Base-by-base conservation (phyloP, 2,113 vertebrate genomes). In the Otolemur garnettii region DNA sequence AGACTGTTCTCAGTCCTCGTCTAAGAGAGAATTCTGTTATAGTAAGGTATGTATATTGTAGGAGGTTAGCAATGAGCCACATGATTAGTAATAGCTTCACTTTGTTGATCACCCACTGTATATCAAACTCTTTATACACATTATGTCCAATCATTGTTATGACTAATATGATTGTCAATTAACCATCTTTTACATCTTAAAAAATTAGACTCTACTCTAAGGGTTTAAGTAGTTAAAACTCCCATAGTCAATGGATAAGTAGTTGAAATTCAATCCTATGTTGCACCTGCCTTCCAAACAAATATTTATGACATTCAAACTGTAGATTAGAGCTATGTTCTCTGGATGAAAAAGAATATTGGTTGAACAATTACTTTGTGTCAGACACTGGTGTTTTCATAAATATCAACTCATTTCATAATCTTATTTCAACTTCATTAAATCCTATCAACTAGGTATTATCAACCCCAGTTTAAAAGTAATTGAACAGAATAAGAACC, bases 211-310 rank as follows among this genome's bases (percentile, higher is more conserved):
- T 42, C 14, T 55, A 88, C 17, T 53, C 14, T 55, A 88, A 60
- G 28, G 71, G 38, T 17, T 93, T 91, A 96, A 74, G 19, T 69
- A 26, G n/a, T 11, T 60, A 90, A 81, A 74, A 71, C 81, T 89
- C 87, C 88, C 8, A 80, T 53, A n/a, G 24, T 3, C 21, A 28
- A 7, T 33, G 12, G 50, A 17, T 78, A 79, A 24, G 13, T 28
- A 22, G 64, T 19, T 82, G 38, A 82, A 66, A n/a, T 72, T 91
- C 26, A 82, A 74, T 35, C 10, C 24, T 19, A 77, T 15, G 12
- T 53, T 26, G 2, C 50, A 11, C 55, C 11, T 88, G 13, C 53
- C 83, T 72, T 94, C 4, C 8, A 66, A 57, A 82, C 53, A 85
- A 80, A 85, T 71, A 42, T 30, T 53, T 77, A 21, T 28, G 50